Evolutionary conservation across 2,797 vertebrate genomes (phyloP).

Genomic region (Lepidocolaptes lacrymiger): DNA sequence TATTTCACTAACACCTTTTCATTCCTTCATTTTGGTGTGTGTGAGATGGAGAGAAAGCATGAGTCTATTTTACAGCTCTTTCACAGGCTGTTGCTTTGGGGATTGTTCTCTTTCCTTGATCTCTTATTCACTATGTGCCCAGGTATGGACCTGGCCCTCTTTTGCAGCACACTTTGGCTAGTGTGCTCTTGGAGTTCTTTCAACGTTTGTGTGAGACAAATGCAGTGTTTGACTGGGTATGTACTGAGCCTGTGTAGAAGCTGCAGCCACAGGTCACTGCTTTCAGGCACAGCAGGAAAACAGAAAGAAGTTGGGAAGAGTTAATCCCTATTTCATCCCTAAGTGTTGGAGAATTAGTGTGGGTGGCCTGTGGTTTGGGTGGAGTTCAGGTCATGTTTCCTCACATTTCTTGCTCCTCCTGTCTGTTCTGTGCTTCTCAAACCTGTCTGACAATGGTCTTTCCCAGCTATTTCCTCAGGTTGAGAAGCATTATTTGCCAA

Average conservation of each 20-base stretch:
- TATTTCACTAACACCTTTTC: neutral
- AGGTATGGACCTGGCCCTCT: neutral
- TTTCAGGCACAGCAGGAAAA: neutral
- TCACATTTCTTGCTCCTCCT: conserved; percentile 12
- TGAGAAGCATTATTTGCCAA: conserved; percentile 12
- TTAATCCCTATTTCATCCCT: neutral
- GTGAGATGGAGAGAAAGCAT: neutral
- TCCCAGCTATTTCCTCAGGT: conserved; percentile 11
- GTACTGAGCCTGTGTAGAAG: neutral
- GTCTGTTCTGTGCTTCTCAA: neutral
- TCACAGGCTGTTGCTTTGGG: neutral
- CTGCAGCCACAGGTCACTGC: neutral
- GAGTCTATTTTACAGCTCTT: neutral
- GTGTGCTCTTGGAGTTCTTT: neutral
- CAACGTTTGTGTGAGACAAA: neutral
- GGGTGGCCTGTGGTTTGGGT: conserved; percentile 37
- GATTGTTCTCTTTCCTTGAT: neutral
- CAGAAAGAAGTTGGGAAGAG: neutral
- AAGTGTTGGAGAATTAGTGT: neutral
- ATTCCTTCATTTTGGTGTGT: neutral
- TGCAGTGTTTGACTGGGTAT: neutral
- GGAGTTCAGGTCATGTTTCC: conserved; percentile 17
- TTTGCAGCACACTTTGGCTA: neutral
- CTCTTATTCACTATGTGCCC: neutral
- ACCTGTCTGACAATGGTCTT: neutral